phyloP scores from a whole-genome alignment of 2,113 vertebrate species.

The Chlamydotis undulata region DNA sequence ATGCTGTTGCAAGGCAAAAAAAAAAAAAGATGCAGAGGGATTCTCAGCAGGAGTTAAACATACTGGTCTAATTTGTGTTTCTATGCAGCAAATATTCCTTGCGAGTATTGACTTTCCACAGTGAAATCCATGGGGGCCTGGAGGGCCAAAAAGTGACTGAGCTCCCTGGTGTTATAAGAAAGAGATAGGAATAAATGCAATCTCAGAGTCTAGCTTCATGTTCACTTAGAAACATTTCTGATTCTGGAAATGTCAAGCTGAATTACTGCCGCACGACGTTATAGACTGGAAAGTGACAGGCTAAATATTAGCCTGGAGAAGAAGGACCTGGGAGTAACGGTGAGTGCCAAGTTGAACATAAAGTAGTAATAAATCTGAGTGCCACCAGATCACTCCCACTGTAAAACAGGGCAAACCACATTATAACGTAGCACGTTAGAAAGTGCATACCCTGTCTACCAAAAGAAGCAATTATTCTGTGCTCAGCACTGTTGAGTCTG shows the following conservation, averaged over 20 bases:
- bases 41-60: background rate
- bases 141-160: background rate
- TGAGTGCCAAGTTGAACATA: background rate
- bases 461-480: background rate
- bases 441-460: background rate
- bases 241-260: background rate
- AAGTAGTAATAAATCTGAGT: background rate
- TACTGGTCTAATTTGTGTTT: background rate
- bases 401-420: background rate
- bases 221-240: background rate
- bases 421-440: fast-evolving
- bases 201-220: background rate
- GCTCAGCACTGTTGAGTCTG: background rate
- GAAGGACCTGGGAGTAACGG: fast-evolving
- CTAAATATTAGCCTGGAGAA: background rate
- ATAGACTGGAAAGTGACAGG: background rate
- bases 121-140: background rate
- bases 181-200: background rate
- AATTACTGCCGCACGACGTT: background rate
- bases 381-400: background rate
- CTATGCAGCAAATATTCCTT: background rate
- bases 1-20: background rate
- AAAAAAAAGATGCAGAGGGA: background rate
- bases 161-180: background rate
- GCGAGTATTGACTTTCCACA: background rate